Evolutionary conservation across 2,113 vertebrate genomes (phyloP), one percentile per base, ranked within the genome.

Genomic region (Catharus bicknelli): DNA sequence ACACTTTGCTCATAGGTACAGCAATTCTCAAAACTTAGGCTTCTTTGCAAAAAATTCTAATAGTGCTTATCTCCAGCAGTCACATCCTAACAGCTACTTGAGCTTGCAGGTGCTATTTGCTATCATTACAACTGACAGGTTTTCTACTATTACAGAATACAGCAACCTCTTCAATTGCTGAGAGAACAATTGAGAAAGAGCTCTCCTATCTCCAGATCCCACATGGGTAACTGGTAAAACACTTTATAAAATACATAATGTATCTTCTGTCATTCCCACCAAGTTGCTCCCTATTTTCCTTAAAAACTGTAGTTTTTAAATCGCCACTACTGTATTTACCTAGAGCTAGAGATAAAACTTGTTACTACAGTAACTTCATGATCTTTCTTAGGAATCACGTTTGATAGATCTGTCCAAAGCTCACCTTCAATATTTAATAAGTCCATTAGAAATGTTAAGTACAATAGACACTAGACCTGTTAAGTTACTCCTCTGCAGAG

Each of bases 11-110:
- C 21, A n/a, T 23, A 61, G 36, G 30, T 45, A 53, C 42, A 70
- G n/a, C 0, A 0, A 48, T 21, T 90, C 32, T 73, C 59, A 70
- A 18, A 3, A 8, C 11, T 29, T 9, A 34, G 38, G 48, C 9
- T 86, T 62, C 45, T 34, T 34, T 38, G 30, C 6, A 83, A 70
- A 57, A 23, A 58, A 20, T 47, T 50, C 30, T 25, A 70, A 22
- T 1, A 45, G 10, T 18, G 55, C 45, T 64, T 72, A 61, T 40
- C 23, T 77, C 25, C 32, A 77, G 40, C 29, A 61, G 34, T 68
- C 47, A 42, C 5, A 5, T 36, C 34, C 26, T 76, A 76, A 83
- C 8, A 76, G 30, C 34, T 36, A 64, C 42, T 53, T 83, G 16
- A 73, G n/a, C 40, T 76, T 57, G 45, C 40, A 83, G 68, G 72